These are phyloP conservation scores for Coreius guichenoti DNA, from an alignment of 2,797 vertebrate genomes.

Conservation along the genomic window DNA sequence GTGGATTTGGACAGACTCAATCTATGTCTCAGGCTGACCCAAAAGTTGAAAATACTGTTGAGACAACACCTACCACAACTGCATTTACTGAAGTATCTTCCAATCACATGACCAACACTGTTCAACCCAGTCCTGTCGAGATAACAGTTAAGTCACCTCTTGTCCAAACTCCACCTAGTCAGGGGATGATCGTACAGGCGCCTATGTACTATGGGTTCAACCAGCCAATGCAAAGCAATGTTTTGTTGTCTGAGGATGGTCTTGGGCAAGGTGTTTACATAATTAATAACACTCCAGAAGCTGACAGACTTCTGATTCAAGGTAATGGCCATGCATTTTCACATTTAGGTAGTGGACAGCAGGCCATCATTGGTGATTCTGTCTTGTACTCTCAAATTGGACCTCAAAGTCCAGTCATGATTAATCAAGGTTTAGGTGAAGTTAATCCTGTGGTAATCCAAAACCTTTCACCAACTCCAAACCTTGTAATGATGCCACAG, in stretches of 20 bases:
- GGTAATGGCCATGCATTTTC: not conserved
- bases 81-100: not conserved
- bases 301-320: conserved; percentile 32
- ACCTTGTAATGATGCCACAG: conserved; percentile 19
- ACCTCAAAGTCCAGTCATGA: not conserved
- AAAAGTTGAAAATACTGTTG: not conserved
- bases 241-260: conserved; percentile 33
- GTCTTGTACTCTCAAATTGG: not conserved
- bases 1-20: conserved; percentile 59
- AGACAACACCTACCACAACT: not conserved
- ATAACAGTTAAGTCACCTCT: not conserved
- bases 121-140: not conserved
- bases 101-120: not conserved
- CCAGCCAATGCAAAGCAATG: conserved; percentile 37
- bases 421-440: not conserved
- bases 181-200: conserved; percentile 24
- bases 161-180: not conserved
- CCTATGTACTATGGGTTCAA: conserved; percentile 46
- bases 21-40: not conserved
- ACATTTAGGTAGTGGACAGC: not conserved
- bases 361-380: not conserved
- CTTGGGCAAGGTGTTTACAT: conserved; percentile 44
- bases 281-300: conserved; percentile 6
- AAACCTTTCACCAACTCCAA: not conserved
- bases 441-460: not conserved